These are phyloP conservation scores for Noctuana brunneofusca DNA, from an alignment of 2,888 invertebrate species.

Conservation along the genomic window DNA sequence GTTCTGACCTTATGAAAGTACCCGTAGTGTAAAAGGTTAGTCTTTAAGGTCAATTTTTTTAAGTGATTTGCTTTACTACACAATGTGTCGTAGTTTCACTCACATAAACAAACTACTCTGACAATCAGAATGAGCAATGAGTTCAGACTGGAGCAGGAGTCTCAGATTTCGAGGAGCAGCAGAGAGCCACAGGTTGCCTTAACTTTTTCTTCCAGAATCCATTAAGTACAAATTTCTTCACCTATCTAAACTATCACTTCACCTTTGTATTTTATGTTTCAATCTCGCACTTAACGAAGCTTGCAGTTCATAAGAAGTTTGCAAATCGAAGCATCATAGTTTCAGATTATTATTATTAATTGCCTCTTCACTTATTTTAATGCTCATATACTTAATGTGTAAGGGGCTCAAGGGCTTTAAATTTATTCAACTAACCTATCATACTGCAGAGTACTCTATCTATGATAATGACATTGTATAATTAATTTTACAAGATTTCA, in stretches of 20 bases:
- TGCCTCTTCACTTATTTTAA: no score
- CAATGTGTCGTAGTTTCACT: constrained; percentile 23
- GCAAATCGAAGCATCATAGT: no score
- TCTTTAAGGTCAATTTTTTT: neutral
- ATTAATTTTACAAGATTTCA: no score
- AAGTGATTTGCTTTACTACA: constrained; percentile 7
- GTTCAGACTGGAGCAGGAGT: constrained; percentile 51
- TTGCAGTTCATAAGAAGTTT: neutral
- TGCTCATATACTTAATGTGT: neutral
- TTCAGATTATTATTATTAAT: neutral
- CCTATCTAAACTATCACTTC: no score
- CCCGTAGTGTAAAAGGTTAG: constrained; percentile 17
- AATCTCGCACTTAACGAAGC: constrained; percentile 4
- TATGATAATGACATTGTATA: neutral
- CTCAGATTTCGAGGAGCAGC: constrained; percentile 47
- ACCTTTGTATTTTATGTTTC: neutral
- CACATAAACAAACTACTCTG: constrained; percentile 20
- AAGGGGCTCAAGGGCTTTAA: neutral
- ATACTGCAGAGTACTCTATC: neutral
- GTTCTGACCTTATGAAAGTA: no score
- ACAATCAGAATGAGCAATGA: constrained; percentile 52
- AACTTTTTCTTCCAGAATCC: constrained; percentile 34
- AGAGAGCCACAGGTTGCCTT: constrained; percentile 59
- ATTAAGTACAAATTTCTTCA: constrained; percentile 18
- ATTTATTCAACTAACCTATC: neutral